phyloP scores from a whole-genome alignment of 2,113 vertebrate species.

The Megaceryle maxima region DNA sequence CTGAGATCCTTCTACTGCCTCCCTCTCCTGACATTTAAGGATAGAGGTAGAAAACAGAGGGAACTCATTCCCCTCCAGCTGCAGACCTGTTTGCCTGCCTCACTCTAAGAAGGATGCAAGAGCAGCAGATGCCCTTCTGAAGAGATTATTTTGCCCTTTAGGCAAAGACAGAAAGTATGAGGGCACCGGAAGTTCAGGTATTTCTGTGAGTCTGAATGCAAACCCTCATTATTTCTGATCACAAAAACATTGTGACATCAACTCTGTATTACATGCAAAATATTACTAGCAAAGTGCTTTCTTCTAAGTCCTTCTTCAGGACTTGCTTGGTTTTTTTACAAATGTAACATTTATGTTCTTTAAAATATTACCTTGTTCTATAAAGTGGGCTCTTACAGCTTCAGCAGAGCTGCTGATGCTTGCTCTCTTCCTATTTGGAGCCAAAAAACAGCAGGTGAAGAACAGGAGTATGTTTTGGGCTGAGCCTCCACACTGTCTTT shows the following conservation, averaged over 20 bases:
- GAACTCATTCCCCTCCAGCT: not conserved
- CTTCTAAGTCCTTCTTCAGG: not conserved
- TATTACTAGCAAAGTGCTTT: not conserved
- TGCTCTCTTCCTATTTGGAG: not conserved
- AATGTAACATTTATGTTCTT: not conserved
- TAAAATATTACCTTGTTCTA: not conserved
- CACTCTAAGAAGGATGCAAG: not conserved
- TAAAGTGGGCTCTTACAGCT: not conserved
- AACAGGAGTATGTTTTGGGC: not conserved
- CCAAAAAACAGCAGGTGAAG: not conserved
- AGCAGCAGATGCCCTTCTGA: not conserved
- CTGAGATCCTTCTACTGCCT: not conserved
- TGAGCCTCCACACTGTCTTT: not conserved
- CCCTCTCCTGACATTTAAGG: not conserved
- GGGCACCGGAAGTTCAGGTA: not conserved
- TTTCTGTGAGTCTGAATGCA: not conserved
- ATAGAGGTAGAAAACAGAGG: not conserved
- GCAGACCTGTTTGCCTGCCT: not conserved
- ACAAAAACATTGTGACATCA: not conserved
- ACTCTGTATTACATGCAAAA: not conserved
- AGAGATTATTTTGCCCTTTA: not conserved
- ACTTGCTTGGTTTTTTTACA: not conserved
- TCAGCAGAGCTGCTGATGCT: not conserved
- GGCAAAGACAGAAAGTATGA: not conserved
- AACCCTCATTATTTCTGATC: not conserved